phyloP scores from a whole-genome alignment of 2,888 invertebrate genomes.

The Eremobia ochroleuca region DNA sequence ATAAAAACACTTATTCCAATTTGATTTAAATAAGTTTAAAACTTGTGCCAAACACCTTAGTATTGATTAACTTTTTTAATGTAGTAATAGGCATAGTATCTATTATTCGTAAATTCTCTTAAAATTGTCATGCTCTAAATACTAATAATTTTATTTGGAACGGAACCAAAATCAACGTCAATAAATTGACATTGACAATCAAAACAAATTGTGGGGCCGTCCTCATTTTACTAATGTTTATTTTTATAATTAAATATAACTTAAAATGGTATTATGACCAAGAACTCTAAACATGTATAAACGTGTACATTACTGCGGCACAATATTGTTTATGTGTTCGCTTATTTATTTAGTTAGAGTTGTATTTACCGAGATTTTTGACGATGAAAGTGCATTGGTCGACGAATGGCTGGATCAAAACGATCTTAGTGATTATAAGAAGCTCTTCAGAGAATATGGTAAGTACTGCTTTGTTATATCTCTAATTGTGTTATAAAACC shows the following conservation, averaged over 20 bases:
- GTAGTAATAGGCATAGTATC: background rate
- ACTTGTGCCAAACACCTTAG: too few relatives aligned
- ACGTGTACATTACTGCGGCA: slow-evolving; percentile 80
- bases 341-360: slow-evolving; percentile 82
- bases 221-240: slow-evolving; percentile 62
- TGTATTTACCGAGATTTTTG: slow-evolving; percentile 84
- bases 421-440: slow-evolving; percentile 93
- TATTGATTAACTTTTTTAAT: background rate
- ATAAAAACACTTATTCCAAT: background rate
- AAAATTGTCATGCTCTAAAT: background rate
- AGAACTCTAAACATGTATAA: slow-evolving; percentile 81
- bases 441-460: slow-evolving; percentile 94
- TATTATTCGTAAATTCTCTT: background rate
- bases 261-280: slow-evolving; percentile 78
- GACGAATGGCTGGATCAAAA: slow-evolving; percentile 95
- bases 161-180: background rate
- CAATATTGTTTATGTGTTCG: slow-evolving; percentile 81
- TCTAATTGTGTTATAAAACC: slow-evolving; percentile 26
- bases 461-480: slow-evolving; percentile 75
- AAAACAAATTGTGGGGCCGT: slow-evolving; percentile 67
- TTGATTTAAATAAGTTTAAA: background rate
- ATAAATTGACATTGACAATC: slow-evolving; percentile 49
- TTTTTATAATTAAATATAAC: slow-evolving; percentile 61
- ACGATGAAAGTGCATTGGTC: slow-evolving; percentile 92
- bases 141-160: background rate